A percentile compares a stretch with the other conserved stretches of the same genome.
Evolutionary conservation across 1,140 invertebrate species (phyloP).

Genomic region (Dinoponera quadriceps): DNA sequence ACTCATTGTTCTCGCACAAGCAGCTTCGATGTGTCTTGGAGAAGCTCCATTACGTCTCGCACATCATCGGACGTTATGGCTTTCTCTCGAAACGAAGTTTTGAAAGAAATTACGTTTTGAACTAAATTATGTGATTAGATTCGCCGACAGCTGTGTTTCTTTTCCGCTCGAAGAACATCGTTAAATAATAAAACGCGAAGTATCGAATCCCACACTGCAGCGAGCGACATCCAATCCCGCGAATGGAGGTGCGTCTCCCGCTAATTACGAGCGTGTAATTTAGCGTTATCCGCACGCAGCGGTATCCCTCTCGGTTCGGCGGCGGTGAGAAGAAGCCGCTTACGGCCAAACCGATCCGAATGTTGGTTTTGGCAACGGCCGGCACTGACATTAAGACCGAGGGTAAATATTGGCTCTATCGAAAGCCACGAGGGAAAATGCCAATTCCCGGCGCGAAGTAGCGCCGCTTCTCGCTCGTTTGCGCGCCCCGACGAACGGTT

Average conservation of each 20-base stretch:
- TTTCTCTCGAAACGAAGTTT: background rate
- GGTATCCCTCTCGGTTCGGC: background rate
- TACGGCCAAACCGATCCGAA: conserved; percentile 72
- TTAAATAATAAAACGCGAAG: conserved; percentile 4
- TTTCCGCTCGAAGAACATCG: background rate
- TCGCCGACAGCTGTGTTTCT: background rate
- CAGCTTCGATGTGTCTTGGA: no score
- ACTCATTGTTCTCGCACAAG: no score
- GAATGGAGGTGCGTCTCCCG: background rate
- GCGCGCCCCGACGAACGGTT: background rate
- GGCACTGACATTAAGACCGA: conserved; percentile 72
- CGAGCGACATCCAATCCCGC: background rate
- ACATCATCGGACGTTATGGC: no score
- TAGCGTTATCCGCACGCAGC: background rate
- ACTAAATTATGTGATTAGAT: conserved; percentile 30
- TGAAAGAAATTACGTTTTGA: no score
- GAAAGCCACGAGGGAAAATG: conserved; percentile 65
- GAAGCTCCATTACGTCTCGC: no score
- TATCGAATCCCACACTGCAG: background rate
- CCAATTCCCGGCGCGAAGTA: conserved; percentile 60
- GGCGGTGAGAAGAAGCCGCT: conserved; percentile 31
- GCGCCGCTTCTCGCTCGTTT: conserved; percentile 26
- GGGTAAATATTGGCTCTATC: conserved; percentile 75
- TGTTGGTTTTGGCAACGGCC: conserved; percentile 76
- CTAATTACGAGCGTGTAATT: conserved; percentile 24